phyloP scores from a whole-genome alignment of 2,797 vertebrate species.

The Moxostoma hubbsi region DNA sequence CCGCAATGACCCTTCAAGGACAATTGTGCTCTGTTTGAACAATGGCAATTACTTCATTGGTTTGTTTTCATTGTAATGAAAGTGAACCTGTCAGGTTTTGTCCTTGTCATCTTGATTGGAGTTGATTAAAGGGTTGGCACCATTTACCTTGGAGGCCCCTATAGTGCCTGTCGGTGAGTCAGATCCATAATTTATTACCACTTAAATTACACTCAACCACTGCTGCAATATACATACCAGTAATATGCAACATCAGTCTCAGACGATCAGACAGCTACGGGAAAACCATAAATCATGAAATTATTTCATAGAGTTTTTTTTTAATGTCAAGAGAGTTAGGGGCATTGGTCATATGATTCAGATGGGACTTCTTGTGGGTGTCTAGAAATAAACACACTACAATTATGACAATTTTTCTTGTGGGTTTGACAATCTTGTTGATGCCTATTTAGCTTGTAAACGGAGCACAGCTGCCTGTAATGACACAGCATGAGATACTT shows the following conservation, averaged over 20 bases:
- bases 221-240: neutral
- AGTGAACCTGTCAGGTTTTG: neutral
- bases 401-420: constrained; percentile 30
- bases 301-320: neutral
- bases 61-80: constrained; percentile 6
- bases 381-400: constrained; percentile 40
- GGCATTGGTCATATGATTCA: neutral
- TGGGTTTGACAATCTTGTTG: constrained; percentile 25
- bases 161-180: neutral
- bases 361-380: neutral
- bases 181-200: constrained; percentile 13
- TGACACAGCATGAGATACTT: constrained; percentile 19
- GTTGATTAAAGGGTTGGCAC: constrained; percentile 1
- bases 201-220: constrained; percentile 6
- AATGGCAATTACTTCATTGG: neutral
- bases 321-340: neutral
- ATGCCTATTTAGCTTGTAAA: constrained; percentile 52
- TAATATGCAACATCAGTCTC: constrained; percentile 11
- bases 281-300: constrained; percentile 12
- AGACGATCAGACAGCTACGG: constrained; percentile 14
- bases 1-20: neutral
- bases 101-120: constrained; percentile 3
- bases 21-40: neutral
- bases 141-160: neutral
- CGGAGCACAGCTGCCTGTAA: constrained; percentile 57